Percentiles rank a stretch among this genome's conserved stretches.
Evolutionary conservation across 1,140 invertebrate species (phyloP).

Genomic region (Leptoteleia sp.): DNA sequence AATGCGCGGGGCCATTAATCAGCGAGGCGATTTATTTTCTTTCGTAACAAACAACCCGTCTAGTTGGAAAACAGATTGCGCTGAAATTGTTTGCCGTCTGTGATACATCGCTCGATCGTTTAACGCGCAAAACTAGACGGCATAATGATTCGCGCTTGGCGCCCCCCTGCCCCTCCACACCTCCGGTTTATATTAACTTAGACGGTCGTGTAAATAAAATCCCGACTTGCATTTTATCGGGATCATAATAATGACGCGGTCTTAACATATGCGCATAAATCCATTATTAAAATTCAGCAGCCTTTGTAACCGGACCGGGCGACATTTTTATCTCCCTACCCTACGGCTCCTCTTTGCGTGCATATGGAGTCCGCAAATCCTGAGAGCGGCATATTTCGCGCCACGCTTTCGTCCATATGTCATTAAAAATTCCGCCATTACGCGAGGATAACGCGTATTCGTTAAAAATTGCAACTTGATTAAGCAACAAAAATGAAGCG

Average conservation of each 20-base stretch:
- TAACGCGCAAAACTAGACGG: constrained; percentile 18
- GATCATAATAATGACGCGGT: constrained; percentile 70
- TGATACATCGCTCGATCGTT: constrained; percentile 21
- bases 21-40: constrained; percentile 14
- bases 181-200: constrained; percentile 52
- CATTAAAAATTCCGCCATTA: constrained; percentile 68
- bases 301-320: constrained; percentile 72
- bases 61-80: constrained; percentile 22
- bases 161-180: neutral
- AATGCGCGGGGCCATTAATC: constrained; percentile 7
- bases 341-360: constrained; percentile 65
- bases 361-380: constrained; percentile 76
- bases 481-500: constrained; percentile 51
- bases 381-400: constrained; percentile 68
- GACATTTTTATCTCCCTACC: constrained; percentile 76
- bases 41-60: constrained; percentile 30
- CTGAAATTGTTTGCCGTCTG: constrained; percentile 24
- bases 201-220: constrained; percentile 36
- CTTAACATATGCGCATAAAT: constrained; percentile 81
- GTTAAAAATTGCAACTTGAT: constrained; percentile 62
- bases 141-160: constrained; percentile 35
- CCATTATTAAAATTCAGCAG: constrained; percentile 79
- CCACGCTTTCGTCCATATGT: constrained; percentile 73
- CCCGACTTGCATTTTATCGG: constrained; percentile 56
- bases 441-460: constrained; percentile 42